Evolutionary conservation across 2,888 invertebrate species (phyloP), one percentile per base, ranked within the genome.

Genomic region (Temnothorax rugatulus): DNA sequence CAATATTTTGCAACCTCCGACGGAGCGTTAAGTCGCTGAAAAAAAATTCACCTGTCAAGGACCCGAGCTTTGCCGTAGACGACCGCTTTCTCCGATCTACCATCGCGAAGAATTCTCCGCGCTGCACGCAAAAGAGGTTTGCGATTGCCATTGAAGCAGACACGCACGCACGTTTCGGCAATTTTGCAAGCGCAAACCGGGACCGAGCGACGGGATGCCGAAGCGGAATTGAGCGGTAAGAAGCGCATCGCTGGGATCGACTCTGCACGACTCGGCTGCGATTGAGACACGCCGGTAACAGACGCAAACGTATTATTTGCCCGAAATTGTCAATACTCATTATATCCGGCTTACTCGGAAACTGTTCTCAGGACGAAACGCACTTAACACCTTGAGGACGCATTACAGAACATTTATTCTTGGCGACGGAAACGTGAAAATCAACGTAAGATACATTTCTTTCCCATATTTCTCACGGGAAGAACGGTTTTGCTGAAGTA

Each of bases 161-260:
- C 88, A 82, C 86, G 84, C 87, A 87, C 73, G 85, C 85, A 71
- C 88, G 86, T 89, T 90, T 87, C 75, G 87, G 87, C 74, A 91
- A 91, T 91, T 91, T 90, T 71, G 81, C 69, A 38, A 85, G 47
- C 38, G 64, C 61, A 68, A 52, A 52, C 9, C 47, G 41, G 71
- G 66, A 21, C 29, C 38, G 82, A 25, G 64, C 76, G 57, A 4
- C 61, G 44, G 18, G 79, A 87, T 77, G 41, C 41, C 7, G 87
- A 69, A 83, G 86, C 81, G 84, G 87, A 87, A 90, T 90, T 88
- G 87, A 89, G 91, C 84, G 87, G 88, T 90, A 85, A 88, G 87
- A 87, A 84, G 87, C 57, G 84, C 84, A 71, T 34, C 66, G 82
- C 82, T 76, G 59, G 82, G 77, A 68, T 50, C 61, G 34, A 8